Percentiles rank a stretch among this genome's conserved stretches.
phyloP scores from a whole-genome alignment of 53 echinoderm and acorn worm genomes.

The Zoroaster sp. region DNA sequence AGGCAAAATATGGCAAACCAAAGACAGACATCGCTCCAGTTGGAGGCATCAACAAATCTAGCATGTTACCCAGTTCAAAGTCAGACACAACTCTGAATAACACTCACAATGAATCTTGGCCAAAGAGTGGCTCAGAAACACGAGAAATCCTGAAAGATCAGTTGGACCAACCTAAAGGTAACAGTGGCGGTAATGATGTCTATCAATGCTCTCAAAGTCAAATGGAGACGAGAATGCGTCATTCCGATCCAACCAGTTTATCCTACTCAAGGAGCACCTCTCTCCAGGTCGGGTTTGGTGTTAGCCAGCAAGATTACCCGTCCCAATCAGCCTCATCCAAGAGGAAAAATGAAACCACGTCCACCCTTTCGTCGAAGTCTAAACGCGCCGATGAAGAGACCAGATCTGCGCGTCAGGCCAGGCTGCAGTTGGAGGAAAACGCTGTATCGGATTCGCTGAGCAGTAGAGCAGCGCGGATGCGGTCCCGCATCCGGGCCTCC shows the following conservation, averaged over 20 bases:
- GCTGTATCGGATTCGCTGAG: background rate
- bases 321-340: background rate
- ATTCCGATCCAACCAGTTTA: background rate
- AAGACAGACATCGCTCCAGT: background rate
- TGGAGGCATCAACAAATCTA: background rate
- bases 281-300: background rate
- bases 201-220: constrained; percentile 29
- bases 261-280: background rate
- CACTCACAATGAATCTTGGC: constrained; percentile 11
- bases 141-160: constrained; percentile 2
- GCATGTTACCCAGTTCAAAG: background rate
- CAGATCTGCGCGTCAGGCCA: background rate
- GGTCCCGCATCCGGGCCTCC: constrained; percentile 13
- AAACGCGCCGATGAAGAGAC: constrained; percentile 9
- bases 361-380: constrained; percentile 14
- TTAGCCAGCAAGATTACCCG: background rate
- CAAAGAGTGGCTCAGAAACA: background rate
- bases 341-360: constrained; percentile 4
- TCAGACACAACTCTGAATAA: background rate
- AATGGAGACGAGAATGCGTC: background rate
- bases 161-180: background rate
- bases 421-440: background rate
- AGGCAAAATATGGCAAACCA: constrained; percentile 39
- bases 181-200: background rate
- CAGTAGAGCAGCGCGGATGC: background rate